These are phyloP conservation scores for Cossypha niveicapilla DNA, from an alignment of 2,797 vertebrate genomes.

Conservation along the genomic window DNA sequence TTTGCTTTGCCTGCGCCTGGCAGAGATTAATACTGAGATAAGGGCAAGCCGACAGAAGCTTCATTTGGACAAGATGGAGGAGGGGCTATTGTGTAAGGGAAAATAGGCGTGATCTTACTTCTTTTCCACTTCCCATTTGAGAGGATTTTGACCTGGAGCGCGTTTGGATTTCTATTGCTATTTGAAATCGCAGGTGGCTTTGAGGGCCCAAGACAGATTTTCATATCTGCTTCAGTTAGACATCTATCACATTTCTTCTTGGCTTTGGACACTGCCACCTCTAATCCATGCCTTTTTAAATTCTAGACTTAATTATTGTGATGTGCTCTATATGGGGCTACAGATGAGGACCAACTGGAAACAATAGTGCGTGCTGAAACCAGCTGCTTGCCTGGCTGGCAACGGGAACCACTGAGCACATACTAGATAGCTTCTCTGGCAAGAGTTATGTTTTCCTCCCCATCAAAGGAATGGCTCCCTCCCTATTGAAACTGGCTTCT, in stretches of 20 bases:
- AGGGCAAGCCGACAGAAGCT: conserved; percentile 54
- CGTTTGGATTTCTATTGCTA: background rate
- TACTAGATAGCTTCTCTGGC: conserved; percentile 5
- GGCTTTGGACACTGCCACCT: conserved; percentile 2
- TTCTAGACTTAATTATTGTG: conserved; percentile 60
- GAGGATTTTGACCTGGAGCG: background rate
- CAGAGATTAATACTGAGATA: conserved; percentile 66
- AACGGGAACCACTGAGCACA: background rate
- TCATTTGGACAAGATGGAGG: conserved; percentile 58
- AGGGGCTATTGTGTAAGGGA: background rate
- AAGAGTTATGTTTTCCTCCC: background rate
- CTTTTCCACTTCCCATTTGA: background rate
- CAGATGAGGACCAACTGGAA: conserved; percentile 62
- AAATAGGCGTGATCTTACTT: background rate
- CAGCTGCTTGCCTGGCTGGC: conserved; percentile 56
- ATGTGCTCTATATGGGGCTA: conserved; percentile 50
- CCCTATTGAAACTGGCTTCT: background rate
- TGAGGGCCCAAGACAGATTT: background rate
- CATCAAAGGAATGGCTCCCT: background rate
- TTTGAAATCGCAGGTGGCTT: background rate
- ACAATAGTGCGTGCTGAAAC: conserved; percentile 58
- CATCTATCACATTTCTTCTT: conserved; percentile 41
- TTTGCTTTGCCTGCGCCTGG: conserved; percentile 58
- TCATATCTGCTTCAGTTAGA: background rate
- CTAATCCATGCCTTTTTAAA: conserved; percentile 30